Base-by-base conservation (phyloP, 2,113 vertebrate species). In the Lathamus discolor region DNA sequence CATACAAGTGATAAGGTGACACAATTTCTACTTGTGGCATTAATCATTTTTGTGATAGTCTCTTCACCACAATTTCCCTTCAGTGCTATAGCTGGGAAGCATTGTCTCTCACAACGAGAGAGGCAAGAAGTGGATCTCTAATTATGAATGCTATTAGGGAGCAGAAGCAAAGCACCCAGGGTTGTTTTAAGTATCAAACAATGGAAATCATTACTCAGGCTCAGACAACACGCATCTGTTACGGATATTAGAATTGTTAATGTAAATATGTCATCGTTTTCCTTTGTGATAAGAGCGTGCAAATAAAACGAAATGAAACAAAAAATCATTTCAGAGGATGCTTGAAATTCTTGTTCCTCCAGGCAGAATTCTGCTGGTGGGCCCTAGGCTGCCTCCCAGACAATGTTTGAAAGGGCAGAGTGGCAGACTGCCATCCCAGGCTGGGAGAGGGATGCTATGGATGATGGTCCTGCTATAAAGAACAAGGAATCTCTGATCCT, bases 171-270 rank as follows among this genome's bases (percentile, higher is more conserved):
- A 94, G 76, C 82, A 95, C 43, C 35, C 63, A 55, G 74, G 46
- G 59, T 66, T 85, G 66, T 79, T 91, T 90, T 92, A 83, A 85
- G 83, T 75, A 81, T 63, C 35, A 70, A 88, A 70, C 79, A 83
- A 68, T 68, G 37, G 68, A 96, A 96, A 83, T 88, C 62, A 64
- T 73, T 72, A 57, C 59, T 88, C n/a, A 13, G 44, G 55, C 70
- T 94, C 67, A 74, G 75, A 83, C n/a, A 90, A 83, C 41, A 44
- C 0, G 0, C 7, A 24, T 80, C 70, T 85, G 59, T 80, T 92
- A 91, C 85, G 63, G 72, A 46, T 88, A 62, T 54, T 90, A 76
- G 77, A 93, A 73, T 80, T 94, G 79, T 91, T 93, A 80, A 85
- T 73, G 59, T 35, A 83, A 94, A 70, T 16, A 35, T 57, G 22